Percentiles rank a stretch among this genome's conserved stretches.
These are phyloP conservation scores for Anser cygnoides DNA, from an alignment of 2,113 vertebrate species.

Conservation along the genomic window DNA sequence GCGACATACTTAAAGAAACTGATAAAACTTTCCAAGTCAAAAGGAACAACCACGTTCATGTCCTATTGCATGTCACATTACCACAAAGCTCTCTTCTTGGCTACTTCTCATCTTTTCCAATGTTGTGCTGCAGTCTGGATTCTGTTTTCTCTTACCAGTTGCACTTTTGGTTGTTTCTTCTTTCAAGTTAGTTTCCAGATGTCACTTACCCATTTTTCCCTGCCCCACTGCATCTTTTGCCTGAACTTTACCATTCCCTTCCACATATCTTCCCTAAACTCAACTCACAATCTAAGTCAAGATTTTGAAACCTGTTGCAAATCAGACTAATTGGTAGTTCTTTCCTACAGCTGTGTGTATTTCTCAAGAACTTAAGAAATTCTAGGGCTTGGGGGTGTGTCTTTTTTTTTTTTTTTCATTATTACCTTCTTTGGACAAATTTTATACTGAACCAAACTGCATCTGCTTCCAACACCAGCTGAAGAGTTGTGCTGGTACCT, in stretches of 20 bases:
- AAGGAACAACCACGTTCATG: background rate
- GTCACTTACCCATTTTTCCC: constrained; percentile 57
- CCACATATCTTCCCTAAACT: background rate
- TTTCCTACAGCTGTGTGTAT: constrained; percentile 35
- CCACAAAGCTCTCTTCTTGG: constrained; percentile 21
- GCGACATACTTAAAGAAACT: background rate
- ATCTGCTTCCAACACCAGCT: constrained; percentile 11
- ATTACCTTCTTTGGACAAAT: constrained; percentile 10
- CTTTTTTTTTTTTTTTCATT: background rate
- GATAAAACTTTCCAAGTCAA: constrained; percentile 2
- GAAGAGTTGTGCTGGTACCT: constrained; percentile 51
- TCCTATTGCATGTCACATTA: background rate
- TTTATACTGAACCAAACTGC: constrained; percentile 5
- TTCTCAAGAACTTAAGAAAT: constrained; percentile 41
- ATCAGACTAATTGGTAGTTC: constrained; percentile 55
- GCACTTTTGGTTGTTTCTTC: constrained; percentile 60
- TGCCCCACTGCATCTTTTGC: constrained; percentile 53
- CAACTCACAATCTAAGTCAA: background rate
- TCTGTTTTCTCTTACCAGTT: constrained; percentile 53
- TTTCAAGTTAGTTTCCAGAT: constrained; percentile 73
- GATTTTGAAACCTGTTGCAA: constrained; percentile 61
- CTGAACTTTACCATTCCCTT: constrained; percentile 51
- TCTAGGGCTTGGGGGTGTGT: background rate
- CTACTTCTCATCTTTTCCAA: constrained; percentile 46
- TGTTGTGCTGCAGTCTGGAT: constrained; percentile 27